These are phyloP conservation scores for Xiphophorus hellerii DNA, from an alignment of 2,113 vertebrate genomes.

Conservation along the genomic window DNA sequence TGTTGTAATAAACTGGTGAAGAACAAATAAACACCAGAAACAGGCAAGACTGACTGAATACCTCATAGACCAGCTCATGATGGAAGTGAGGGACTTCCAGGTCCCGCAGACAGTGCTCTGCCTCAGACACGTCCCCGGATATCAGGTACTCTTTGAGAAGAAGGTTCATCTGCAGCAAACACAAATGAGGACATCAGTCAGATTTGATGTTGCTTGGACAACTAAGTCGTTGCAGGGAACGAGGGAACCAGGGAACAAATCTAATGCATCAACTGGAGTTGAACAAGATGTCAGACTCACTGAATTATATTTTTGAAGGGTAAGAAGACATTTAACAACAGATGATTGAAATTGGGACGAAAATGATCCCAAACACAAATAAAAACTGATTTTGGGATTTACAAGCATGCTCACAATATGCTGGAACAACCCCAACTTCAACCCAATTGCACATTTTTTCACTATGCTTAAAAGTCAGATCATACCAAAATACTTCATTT, in stretches of 20 bases:
- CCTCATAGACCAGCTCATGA: slow-evolving; percentile 91
- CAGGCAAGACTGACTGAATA: slow-evolving; percentile 26
- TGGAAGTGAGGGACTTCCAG: slow-evolving; percentile 90
- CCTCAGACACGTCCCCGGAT: slow-evolving; percentile 84
- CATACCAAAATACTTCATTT: background rate
- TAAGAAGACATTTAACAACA: background rate
- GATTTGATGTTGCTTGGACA: background rate
- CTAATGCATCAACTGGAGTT: too few species aligned
- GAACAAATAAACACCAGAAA: background rate
- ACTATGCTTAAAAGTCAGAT: too few species aligned
- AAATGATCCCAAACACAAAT: background rate
- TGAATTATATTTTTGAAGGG: too few species aligned
- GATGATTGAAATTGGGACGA: background rate
- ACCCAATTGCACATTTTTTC: too few species aligned
- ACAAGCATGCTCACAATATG: too few species aligned
- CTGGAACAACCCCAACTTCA: too few species aligned
- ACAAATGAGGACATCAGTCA: background rate
- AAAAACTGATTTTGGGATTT: too few species aligned
- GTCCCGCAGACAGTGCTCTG: slow-evolving; percentile 85
- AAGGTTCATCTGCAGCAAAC: slow-evolving; percentile 84
- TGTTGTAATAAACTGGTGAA: background rate
- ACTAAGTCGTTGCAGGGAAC: too few species aligned
- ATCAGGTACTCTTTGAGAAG: slow-evolving; percentile 85
- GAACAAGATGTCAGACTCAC: too few species aligned
- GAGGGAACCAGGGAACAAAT: too few species aligned